These are phyloP conservation scores for Ophiodon elongatus DNA, from an alignment of 2,113 vertebrate species.

Conservation along the genomic window DNA sequence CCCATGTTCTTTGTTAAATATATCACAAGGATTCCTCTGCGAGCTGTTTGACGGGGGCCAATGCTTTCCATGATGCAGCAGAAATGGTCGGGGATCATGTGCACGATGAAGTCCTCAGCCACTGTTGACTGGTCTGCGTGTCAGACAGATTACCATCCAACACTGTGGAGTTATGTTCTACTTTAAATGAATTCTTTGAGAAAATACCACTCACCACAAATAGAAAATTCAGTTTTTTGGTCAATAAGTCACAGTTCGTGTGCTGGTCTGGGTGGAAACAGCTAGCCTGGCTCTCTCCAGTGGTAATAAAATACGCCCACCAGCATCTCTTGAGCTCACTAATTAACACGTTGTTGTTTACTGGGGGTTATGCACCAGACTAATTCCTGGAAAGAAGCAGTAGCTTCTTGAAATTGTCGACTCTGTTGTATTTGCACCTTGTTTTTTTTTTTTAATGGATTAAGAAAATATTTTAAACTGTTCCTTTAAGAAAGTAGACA, in stretches of 20 bases:
- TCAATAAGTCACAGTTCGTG: not conserved
- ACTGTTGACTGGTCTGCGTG: not conserved
- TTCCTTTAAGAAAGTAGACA: not conserved
- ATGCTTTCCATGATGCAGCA: conserved; percentile 64
- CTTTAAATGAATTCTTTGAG: not conserved
- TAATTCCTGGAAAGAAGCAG: not conserved
- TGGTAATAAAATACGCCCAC: not conserved
- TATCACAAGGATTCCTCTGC: conserved; percentile 16
- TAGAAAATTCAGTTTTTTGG: not conserved
- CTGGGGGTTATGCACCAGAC: not conserved
- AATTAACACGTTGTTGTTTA: not conserved
- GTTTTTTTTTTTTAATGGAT: not conserved
- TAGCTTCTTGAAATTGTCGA: not conserved
- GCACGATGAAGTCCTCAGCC: not conserved
- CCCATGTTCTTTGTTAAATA: conserved; percentile 47
- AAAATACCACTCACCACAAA: not conserved
- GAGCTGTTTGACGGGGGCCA: not conserved
- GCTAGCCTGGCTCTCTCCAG: not conserved
- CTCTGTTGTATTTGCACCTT: not conserved
- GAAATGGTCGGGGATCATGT: not conserved
- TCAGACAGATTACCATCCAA: not conserved
- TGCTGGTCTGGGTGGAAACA: conserved; percentile 5
- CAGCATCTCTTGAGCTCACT: not conserved
- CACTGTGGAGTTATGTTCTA: not conserved
- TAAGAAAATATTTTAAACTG: not conserved